Conservation (phyloP, 1,140 invertebrate genomes). For the Leptonema lineaticorne region DNA sequence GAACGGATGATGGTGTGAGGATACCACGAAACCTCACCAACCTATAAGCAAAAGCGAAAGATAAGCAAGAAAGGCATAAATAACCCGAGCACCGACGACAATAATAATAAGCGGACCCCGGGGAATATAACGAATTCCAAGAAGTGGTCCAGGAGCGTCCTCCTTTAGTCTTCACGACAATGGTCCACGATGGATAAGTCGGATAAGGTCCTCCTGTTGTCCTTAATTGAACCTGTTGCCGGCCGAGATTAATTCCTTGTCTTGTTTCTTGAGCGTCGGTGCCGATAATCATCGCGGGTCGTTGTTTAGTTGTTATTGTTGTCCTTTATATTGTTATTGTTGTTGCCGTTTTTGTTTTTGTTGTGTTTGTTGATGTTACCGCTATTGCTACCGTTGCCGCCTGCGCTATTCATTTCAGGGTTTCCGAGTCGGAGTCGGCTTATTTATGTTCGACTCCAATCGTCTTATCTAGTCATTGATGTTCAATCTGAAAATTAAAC, state of each 20-base stretch:
- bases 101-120: constrained; percentile 6
- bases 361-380: not conserved
- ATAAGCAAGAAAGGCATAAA: constrained; percentile 19
- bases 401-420: not conserved
- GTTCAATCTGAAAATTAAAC: too few species aligned
- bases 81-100: not conserved
- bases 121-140: constrained; percentile 17
- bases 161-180: constrained; percentile 4
- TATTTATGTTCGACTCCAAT: too few species aligned
- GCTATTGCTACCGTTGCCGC: not conserved
- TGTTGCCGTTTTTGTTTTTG: too few species aligned
- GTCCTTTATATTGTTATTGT: constrained; percentile 7
- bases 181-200: constrained; percentile 22
- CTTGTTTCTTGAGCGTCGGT: not conserved
- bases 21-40: too few species aligned
- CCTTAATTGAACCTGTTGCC: constrained; percentile 29
- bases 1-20: too few species aligned
- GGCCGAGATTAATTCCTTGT: constrained; percentile 15
- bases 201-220: constrained; percentile 10
- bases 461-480: too few species aligned
- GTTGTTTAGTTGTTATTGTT: constrained; percentile 6
- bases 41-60: not conserved
- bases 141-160: not conserved
- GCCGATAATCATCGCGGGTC: constrained; percentile 2
- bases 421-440: too few species aligned